Evolutionary conservation across 2,797 vertebrate species (phyloP), one percentile per base, ranked within the genome.

Genomic region (Myotis pilosus): DNA sequence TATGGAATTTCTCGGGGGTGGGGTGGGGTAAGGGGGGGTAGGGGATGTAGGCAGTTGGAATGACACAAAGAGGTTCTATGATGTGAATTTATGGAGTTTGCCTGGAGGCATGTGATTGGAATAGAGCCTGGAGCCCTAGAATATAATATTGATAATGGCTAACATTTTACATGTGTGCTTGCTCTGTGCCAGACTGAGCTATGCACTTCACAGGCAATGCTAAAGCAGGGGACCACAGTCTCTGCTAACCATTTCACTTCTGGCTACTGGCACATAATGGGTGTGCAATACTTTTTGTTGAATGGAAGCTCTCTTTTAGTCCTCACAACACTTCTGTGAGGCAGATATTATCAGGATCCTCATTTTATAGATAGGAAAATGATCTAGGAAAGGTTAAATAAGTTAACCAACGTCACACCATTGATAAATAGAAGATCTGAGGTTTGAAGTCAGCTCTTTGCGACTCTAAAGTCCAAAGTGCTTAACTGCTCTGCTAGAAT

Each of bases 391-490:
- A 69, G 28, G 7, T 53, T 41, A 79, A 88, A 23, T 44, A 69
- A 60, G n/a, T 66, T 53, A 80, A 83, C 33, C n/a, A 57, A 92
- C 30, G 33, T 44, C 44, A 62, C 9, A 51, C 30, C 93, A 17
- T 55, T 69, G 72, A 8, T 74, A 93, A 44, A 47, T 1, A 68
- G 82, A 30, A 82, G 85, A 68, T 57, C 11, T 75, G 57, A 89
- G 72, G 93, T 81, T 87, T 87, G 80, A 93, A 92, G 72, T 64
- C n/a, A 78, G 38, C 28, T 66, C 64, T 87, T 78, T 53, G 55
- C 66, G 47, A 94, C 57, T 68, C 6, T 66, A 38, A 84, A 74
- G 53, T 44, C 68, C 57, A 62, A 76, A 44, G 13, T 51, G 49
- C 36, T 87, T 75, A 79, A 75, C n/a, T 33, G 25, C 38, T 79